Conservation (phyloP, 2,797 vertebrate genomes). For the Eulemur rubriventer region DNA sequence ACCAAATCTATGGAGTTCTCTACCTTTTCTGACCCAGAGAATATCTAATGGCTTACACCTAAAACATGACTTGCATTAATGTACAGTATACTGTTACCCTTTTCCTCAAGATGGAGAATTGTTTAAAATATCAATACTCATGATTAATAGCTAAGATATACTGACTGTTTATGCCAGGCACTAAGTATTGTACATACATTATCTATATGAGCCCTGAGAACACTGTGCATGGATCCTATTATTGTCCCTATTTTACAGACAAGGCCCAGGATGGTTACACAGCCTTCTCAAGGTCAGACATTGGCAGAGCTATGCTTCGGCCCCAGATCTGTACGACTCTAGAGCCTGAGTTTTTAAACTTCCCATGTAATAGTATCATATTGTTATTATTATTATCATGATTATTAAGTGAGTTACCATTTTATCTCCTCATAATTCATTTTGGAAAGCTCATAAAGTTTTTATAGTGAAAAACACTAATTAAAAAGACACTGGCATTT, state of each 20-base stretch:
- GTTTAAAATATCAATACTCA: not conserved
- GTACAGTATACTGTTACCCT: not conserved
- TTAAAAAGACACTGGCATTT: not conserved
- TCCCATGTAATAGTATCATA: not conserved
- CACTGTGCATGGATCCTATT: not conserved
- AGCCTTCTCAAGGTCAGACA: not conserved
- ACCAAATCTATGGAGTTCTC: not conserved
- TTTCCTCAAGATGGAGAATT: not conserved
- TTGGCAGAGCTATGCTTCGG: not conserved
- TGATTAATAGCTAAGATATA: not conserved
- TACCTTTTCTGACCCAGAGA: not conserved
- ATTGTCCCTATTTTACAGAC: not conserved
- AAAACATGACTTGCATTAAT: not conserved
- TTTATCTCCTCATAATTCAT: not conserved
- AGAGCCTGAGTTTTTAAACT: not conserved
- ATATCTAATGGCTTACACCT: not conserved
- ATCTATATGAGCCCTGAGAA: not conserved
- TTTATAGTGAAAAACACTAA: constrained; percentile 22
- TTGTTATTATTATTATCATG: not conserved
- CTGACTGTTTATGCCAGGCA: not conserved
- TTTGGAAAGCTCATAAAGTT: not conserved
- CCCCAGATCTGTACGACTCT: not conserved
- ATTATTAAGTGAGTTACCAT: not conserved
- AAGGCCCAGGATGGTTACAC: not conserved
- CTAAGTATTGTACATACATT: not conserved